Base-by-base conservation (phyloP, 1,140 invertebrate species). In the Pissodes strobi region DNA sequence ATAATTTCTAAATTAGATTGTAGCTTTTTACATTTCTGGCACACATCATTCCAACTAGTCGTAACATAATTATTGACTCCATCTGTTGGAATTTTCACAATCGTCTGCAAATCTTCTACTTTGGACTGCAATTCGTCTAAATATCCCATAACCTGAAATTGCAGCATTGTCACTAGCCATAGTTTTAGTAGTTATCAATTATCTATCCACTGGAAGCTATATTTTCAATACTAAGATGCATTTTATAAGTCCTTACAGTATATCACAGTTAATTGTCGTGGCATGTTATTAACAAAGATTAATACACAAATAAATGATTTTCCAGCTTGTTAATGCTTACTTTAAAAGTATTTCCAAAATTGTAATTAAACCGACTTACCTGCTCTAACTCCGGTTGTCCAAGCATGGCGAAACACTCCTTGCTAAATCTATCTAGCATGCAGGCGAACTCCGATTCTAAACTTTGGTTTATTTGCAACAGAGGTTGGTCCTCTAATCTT, bases 41-140 rank as follows among this genome's bases (percentile, higher is more conserved):
- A 82, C 5, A 80, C 76, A 65, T 82, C 80, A 64, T 76, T 74
- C 64, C 80, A 69, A 68, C 69, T 80, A 0, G 38, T 46, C 17
- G 18, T 34, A 2, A 52, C 18, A n/a, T n/a, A n/a, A n/a, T n/a
- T n/a, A 37, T 63, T 53, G 17, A 49, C 34, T 10, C 46, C 34
- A 18, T 66, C 52, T 15, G 61, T 59, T 37, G 67, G 57, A 53
- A 67, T 17, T 61, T 71, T 67, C 21, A 70, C 59, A 49, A 71
- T 61, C 10, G 66, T 66, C 39, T 74, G 69, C 25, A 76, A 58
- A 53, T 78, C 71, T 12, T 69, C 13, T 12, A 74, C 61, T 64
- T 72, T 69, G 10, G 46, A 49, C 9, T 68, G 25, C 23, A 74
- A 25, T 17, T 74, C 70, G 58, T 71, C 64, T 37, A 74, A 66